Conservation (phyloP, 2,113 vertebrate genomes). For the Podilymbus podiceps region DNA sequence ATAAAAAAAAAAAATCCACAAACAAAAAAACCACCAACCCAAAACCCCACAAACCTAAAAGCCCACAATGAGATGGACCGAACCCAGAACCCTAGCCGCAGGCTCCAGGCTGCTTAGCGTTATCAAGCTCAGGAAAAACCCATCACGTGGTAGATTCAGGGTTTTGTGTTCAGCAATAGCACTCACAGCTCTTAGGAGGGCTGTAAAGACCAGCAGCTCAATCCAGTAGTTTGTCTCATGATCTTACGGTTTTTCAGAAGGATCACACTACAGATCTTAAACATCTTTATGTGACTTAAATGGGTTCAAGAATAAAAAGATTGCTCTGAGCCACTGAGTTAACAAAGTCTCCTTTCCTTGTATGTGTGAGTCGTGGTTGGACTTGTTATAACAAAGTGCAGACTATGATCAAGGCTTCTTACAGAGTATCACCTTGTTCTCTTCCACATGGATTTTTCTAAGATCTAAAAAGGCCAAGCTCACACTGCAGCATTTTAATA, state of each 20-base stretch:
- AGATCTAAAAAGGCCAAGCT: neutral
- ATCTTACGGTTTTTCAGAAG: neutral
- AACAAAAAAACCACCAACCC: no score
- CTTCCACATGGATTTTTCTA: neutral
- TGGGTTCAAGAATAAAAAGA: neutral
- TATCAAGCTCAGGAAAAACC: neutral
- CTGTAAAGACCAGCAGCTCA: neutral
- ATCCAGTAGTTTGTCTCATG: neutral
- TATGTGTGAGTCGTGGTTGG: neutral
- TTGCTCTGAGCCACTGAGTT: neutral
- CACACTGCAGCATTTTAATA: neutral
- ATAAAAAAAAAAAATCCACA: no score
- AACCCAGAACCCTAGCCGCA: neutral
- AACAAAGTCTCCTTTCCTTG: neutral
- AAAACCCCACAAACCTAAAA: neutral
- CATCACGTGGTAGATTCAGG: fast-evolving
- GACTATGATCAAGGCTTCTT: neutral
- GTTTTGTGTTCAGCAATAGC: neutral
- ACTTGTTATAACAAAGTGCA: neutral
- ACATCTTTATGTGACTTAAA: neutral
- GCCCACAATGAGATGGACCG: neutral
- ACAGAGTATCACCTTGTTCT: neutral
- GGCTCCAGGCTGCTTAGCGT: neutral
- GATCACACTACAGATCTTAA: neutral
- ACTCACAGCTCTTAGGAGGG: neutral